These are phyloP conservation scores for Brachionus manjavacas DNA, from an alignment of 1,140 invertebrate genomes.

Conservation along the genomic window DNA sequence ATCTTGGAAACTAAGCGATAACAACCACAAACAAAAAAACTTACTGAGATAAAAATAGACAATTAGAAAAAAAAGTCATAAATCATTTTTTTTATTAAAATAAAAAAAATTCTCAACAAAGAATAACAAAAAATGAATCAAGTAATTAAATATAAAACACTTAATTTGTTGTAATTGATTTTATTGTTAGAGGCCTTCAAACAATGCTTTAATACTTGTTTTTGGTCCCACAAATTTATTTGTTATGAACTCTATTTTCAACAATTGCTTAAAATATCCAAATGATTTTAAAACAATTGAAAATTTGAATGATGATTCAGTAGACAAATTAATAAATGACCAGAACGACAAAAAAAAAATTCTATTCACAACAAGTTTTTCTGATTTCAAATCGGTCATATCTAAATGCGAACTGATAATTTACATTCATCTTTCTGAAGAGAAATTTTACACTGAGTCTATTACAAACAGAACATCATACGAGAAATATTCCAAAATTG, in stretches of 20 bases:
- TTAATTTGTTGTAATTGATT: not conserved
- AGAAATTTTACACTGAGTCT: not conserved
- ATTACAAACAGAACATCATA: not conserved
- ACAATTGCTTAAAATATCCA: not conserved
- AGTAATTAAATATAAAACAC: not conserved
- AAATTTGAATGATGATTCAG: not conserved
- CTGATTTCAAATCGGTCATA: not conserved
- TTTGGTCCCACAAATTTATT: not conserved
- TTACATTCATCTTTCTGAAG: not conserved
- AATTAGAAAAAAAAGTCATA: too few species aligned
- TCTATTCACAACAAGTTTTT: not conserved
- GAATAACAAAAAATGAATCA: not conserved
- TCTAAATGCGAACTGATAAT: not conserved
- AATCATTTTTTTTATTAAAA: too few species aligned
- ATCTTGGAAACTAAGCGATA: too few species aligned
- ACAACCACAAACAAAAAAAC: too few species aligned
- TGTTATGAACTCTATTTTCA: not conserved
- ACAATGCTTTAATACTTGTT: not conserved
- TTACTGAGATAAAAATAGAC: too few species aligned
- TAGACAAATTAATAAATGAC: not conserved
- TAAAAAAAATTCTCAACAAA: not conserved
- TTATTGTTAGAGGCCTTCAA: not conserved
- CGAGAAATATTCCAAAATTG: not conserved
- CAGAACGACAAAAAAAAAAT: not conserved
- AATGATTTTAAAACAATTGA: not conserved